Percentiles rank a stretch among this genome's conserved stretches.
Evolutionary conservation across 2,113 vertebrate genomes (phyloP).

Genomic region (Sarotherodon lohbergeri): DNA sequence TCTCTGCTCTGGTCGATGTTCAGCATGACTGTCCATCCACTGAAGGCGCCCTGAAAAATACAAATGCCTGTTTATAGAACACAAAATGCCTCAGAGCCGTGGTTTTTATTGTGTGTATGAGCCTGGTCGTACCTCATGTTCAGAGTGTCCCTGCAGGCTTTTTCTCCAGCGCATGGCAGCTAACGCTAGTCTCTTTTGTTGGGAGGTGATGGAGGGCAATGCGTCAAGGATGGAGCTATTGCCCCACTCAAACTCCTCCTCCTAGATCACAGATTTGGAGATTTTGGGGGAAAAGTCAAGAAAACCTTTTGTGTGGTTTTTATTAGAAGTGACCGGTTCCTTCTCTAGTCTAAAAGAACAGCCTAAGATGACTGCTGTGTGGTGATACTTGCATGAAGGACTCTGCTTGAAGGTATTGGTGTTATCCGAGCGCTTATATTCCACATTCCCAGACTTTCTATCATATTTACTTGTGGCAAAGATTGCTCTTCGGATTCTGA

Average conservation of each 20-base stretch:
- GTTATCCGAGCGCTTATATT: not conserved
- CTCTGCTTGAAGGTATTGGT: rapidly evolving
- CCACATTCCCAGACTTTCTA: not conserved
- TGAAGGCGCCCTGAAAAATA: slow-evolving; percentile 87
- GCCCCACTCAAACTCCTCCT: slow-evolving; percentile 97
- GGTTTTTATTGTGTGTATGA: not conserved
- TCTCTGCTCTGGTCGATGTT: slow-evolving; percentile 90
- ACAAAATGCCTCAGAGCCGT: not conserved
- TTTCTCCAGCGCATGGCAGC: slow-evolving; percentile 95
- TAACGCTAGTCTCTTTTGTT: slow-evolving; percentile 85
- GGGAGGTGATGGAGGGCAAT: slow-evolving; percentile 80
- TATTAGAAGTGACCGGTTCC: not conserved
- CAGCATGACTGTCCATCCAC: slow-evolving; percentile 93
- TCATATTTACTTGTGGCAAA: not conserved
- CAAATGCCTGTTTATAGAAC: not conserved
- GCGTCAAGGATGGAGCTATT: slow-evolving; percentile 83
- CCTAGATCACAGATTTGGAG: slow-evolving; percentile 67
- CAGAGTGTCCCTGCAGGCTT: slow-evolving; percentile 73
- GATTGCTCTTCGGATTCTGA: not conserved
- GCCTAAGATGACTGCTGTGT: not conserved
- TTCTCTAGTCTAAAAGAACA: not conserved
- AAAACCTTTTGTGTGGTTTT: not conserved
- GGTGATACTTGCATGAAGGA: not conserved
- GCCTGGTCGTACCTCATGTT: slow-evolving; percentile 62
- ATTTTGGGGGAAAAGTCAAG: not conserved